A percentile compares a stretch with the other conserved stretches of the same genome.
These are phyloP conservation scores for Sebastes ruberrimus DNA, from an alignment of 2,797 vertebrate genomes.

Conservation along the genomic window DNA sequence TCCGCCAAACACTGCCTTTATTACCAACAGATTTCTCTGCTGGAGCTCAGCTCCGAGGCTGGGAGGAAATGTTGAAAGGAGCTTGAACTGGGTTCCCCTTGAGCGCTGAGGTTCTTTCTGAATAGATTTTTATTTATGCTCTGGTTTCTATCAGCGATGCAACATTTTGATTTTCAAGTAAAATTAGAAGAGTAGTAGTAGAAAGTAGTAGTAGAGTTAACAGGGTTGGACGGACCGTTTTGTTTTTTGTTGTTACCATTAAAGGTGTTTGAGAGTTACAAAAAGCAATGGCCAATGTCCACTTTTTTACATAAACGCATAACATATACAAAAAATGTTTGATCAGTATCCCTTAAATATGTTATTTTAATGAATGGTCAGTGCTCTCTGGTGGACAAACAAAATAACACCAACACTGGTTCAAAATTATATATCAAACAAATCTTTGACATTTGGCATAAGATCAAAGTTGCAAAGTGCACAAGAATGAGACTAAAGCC, in stretches of 20 bases:
- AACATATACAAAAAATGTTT: not conserved
- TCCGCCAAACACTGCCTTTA: slow-evolving; percentile 32
- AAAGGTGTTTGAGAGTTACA: not conserved
- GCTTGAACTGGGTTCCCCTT: slow-evolving; percentile 3
- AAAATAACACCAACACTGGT: not conserved
- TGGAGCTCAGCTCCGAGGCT: slow-evolving; percentile 12
- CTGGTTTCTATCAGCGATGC: not conserved
- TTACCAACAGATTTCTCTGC: slow-evolving; percentile 49
- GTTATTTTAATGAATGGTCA: not conserved
- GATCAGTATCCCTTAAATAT: not conserved
- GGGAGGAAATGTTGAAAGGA: slow-evolving; percentile 4
- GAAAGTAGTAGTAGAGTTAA: too few species aligned
- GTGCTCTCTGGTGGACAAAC: not conserved
- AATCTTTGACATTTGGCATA: not conserved
- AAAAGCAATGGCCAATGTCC: not conserved
- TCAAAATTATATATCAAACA: not conserved
- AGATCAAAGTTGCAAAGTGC: not conserved
- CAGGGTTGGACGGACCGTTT: not conserved
- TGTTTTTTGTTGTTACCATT: not conserved
- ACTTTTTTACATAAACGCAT: not conserved
- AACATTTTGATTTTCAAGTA: not conserved
- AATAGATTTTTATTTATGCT: not conserved
- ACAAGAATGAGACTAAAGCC: not conserved
- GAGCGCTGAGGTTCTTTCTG: not conserved
- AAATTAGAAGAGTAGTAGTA: not conserved